phyloP scores from a whole-genome alignment of 2,888 invertebrate species.

The Muscina levida region DNA sequence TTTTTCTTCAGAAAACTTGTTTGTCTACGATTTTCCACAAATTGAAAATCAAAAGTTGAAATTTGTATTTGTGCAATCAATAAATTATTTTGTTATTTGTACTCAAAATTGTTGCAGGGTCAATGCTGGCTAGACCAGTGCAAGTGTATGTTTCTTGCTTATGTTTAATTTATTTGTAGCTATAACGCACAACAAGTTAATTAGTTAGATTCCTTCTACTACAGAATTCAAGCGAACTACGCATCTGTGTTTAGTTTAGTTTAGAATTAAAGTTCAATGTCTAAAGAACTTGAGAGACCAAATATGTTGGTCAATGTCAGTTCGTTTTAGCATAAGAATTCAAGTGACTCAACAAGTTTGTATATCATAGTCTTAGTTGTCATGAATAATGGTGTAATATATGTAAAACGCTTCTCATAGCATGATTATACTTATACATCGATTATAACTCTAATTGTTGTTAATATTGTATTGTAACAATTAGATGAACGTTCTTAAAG shows the following conservation, averaged over 20 bases:
- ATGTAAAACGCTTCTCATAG: too few species aligned
- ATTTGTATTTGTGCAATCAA: not conserved
- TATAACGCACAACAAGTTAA: too few species aligned
- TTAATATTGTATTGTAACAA: too few species aligned
- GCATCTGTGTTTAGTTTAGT: conserved; percentile 1
- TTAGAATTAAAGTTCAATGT: conserved; percentile 59
- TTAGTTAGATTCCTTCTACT: too few species aligned
- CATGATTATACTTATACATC: too few species aligned
- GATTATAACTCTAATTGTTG: too few species aligned
- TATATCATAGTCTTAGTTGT: too few species aligned
- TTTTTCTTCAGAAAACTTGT: conserved; percentile 17
- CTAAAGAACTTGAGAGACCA: conserved; percentile 52
- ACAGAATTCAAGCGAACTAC: not conserved
- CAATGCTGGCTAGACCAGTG: conserved; percentile 13
- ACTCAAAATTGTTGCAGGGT: conserved; percentile 27
- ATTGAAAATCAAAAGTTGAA: conserved; percentile 9
- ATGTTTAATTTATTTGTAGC: too few species aligned
- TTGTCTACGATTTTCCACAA: conserved; percentile 3
- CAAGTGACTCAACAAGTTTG: too few species aligned
- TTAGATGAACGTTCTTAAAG: too few species aligned
- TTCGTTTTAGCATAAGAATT: not conserved
- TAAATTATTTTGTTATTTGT: too few species aligned
- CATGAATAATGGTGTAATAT: too few species aligned
- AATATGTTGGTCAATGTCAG: conserved; percentile 60
- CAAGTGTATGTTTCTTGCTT: not conserved